Conservation (phyloP, 2,888 invertebrate genomes). For the Endotricha flammealis region DNA sequence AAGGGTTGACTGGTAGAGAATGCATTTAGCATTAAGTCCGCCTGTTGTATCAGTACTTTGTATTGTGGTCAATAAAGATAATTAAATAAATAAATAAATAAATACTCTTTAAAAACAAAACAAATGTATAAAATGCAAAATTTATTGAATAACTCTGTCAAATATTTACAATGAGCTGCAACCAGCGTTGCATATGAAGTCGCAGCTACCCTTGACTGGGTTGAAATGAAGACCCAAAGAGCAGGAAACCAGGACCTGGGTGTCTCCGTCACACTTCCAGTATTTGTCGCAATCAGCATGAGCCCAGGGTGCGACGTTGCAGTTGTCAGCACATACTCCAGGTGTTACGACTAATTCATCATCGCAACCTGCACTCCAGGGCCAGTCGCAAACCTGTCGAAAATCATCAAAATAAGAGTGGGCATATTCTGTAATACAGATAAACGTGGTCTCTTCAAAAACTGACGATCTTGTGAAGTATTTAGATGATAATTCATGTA, state of each 20-base stretch:
- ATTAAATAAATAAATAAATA: too few relatives aligned
- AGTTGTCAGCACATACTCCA: slow-evolving; percentile 36
- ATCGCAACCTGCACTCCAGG: slow-evolving; percentile 20
- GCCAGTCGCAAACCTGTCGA: slow-evolving; percentile 29
- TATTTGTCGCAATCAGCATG: slow-evolving; percentile 58
- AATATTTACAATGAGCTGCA: too few relatives aligned
- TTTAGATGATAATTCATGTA: too few relatives aligned
- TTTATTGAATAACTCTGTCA: too few relatives aligned
- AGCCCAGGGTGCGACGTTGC: slow-evolving; percentile 53
- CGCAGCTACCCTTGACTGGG: slow-evolving; percentile 41
- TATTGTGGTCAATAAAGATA: too few relatives aligned
- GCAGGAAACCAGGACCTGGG: slow-evolving; percentile 37
- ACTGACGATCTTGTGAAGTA: neutral
- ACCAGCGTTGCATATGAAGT: slow-evolving; percentile 48
- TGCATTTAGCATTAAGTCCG: too few relatives aligned
- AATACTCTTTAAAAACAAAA: too few relatives aligned
- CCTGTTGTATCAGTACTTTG: too few relatives aligned
- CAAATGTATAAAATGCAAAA: too few relatives aligned
- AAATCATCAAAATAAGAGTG: too few relatives aligned
- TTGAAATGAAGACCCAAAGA: slow-evolving; percentile 61
- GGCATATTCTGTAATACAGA: neutral
- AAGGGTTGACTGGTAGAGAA: too few relatives aligned
- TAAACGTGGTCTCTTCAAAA: neutral
- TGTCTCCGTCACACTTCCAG: slow-evolving; percentile 47
- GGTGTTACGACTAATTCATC: neutral